phyloP scores from a whole-genome alignment of 2,888 invertebrate genomes.

The Heterodera filipjevi region DNA sequence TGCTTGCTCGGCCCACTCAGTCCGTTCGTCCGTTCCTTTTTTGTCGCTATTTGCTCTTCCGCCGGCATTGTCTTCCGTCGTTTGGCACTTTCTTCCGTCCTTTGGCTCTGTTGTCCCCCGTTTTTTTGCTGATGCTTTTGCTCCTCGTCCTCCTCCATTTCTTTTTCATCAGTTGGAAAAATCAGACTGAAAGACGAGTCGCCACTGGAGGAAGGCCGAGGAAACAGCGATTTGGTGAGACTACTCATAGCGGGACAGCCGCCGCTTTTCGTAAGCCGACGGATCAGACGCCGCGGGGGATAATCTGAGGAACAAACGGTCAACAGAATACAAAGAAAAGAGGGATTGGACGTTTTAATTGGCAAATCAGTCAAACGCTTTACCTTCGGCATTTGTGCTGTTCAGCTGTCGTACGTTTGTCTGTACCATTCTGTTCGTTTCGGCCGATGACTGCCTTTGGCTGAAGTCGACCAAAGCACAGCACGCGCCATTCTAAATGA shows the following conservation, averaged over 20 bases:
- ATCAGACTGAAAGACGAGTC: constrained; percentile 13
- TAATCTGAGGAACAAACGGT: not conserved
- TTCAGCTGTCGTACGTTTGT: not conserved
- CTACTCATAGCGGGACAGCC: not conserved
- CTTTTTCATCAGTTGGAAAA: not conserved
- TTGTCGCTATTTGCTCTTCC: not conserved
- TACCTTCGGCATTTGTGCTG: not conserved
- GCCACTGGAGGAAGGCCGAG: constrained; percentile 6
- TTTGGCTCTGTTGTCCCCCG: not conserved
- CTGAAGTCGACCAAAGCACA: constrained; percentile 27
- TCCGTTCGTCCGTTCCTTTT: not conserved
- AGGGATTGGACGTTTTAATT: not conserved
- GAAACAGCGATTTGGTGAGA: not conserved
- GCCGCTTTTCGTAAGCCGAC: not conserved
- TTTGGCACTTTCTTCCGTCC: not conserved
- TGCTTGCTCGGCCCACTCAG: too few relatives aligned
- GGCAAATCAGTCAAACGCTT: not conserved
- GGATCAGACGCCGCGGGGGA: not conserved
- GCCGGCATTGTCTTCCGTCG: not conserved
- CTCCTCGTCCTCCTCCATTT: not conserved
- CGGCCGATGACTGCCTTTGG: constrained; percentile 12
- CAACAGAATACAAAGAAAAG: not conserved
- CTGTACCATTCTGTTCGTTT: constrained; percentile 5
- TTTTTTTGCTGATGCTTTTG: not conserved
- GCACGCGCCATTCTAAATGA: constrained; percentile 19